phyloP scores from a whole-genome alignment of 2,888 invertebrate species.

The Axea sp. region DNA sequence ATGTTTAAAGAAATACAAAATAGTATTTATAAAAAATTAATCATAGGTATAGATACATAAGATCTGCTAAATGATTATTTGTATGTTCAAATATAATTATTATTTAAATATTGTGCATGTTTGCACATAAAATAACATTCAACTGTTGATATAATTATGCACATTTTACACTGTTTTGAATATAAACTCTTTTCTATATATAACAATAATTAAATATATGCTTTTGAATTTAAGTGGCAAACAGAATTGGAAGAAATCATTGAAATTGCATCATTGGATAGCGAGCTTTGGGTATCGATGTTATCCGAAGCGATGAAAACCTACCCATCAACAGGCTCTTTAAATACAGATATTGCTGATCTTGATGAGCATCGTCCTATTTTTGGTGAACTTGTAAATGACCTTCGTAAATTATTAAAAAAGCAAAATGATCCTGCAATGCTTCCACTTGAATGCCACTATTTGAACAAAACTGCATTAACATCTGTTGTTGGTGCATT shows the following conservation, averaged over 20 bases:
- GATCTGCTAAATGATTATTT: no score
- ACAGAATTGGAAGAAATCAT: slow-evolving; percentile 95
- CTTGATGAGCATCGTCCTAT: slow-evolving; percentile 94
- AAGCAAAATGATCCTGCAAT: slow-evolving; percentile 92
- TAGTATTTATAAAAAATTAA: no score
- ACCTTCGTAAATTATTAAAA: slow-evolving; percentile 88
- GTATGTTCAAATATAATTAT: no score
- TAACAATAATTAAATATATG: no score
- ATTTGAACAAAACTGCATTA: slow-evolving; percentile 95
- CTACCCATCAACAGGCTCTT: slow-evolving; percentile 92
- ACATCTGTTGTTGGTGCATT: slow-evolving; percentile 92
- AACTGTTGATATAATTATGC: no score
- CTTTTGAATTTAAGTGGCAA: slow-evolving; percentile 88
- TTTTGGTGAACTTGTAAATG: slow-evolving; percentile 93
- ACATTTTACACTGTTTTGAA: no score
- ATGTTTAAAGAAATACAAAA: no score
- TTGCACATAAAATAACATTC: no score
- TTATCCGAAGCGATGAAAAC: slow-evolving; percentile 96
- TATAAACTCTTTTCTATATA: no score
- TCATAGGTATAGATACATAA: no score
- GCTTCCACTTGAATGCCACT: slow-evolving; percentile 97
- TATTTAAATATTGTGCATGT: no score
- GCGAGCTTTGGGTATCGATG: slow-evolving; percentile 98
- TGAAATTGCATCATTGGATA: slow-evolving; percentile 94
- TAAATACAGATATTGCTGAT: slow-evolving; percentile 93